These are phyloP conservation scores for Glaucopsyche alexis DNA, from an alignment of 2,888 invertebrate species.

Conservation along the genomic window DNA sequence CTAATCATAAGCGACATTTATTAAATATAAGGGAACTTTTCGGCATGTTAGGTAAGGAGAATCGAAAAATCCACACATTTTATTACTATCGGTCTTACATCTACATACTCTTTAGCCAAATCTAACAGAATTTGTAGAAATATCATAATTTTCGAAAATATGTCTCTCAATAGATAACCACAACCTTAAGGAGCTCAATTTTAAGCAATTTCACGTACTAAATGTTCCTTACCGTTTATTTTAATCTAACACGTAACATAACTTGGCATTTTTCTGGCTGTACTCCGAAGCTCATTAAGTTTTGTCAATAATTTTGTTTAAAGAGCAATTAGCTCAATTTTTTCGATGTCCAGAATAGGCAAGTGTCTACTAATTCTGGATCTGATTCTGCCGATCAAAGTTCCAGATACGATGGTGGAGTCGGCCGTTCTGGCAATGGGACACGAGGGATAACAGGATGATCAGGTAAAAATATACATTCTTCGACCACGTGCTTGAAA, in stretches of 20 bases:
- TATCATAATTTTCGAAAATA: slow-evolving; percentile 73
- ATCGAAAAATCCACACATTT: slow-evolving; percentile 27
- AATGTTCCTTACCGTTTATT: slow-evolving; percentile 33
- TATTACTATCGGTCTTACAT: slow-evolving; percentile 44
- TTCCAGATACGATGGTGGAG: slow-evolving; percentile 77
- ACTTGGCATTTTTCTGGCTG: slow-evolving; percentile 31
- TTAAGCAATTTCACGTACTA: slow-evolving; percentile 64
- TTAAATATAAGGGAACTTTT: slow-evolving; percentile 5
- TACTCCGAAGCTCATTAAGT: slow-evolving; percentile 28
- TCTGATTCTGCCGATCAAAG: slow-evolving; percentile 77
- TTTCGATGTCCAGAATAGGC: slow-evolving; percentile 56
- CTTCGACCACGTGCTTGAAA: slow-evolving; percentile 82
- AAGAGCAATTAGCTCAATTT: slow-evolving; percentile 52
- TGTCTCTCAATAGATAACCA: slow-evolving; percentile 74
- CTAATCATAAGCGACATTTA: slow-evolving; percentile 37
- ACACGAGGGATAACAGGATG: slow-evolving; percentile 78
- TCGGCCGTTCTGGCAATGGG: slow-evolving; percentile 78
- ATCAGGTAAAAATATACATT: slow-evolving; percentile 80
- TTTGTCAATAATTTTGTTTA: not conserved
- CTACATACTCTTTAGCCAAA: slow-evolving; percentile 61
- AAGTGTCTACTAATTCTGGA: slow-evolving; percentile 64
- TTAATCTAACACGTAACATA: slow-evolving; percentile 29
- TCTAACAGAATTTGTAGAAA: slow-evolving; percentile 58
- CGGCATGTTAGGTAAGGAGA: slow-evolving; percentile 13
- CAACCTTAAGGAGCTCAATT: slow-evolving; percentile 67